A percentile compares a stretch with the other conserved stretches of the same genome.
Evolutionary conservation across 2,888 invertebrate species (phyloP).

Genomic region (Osmoderma eremita): DNA sequence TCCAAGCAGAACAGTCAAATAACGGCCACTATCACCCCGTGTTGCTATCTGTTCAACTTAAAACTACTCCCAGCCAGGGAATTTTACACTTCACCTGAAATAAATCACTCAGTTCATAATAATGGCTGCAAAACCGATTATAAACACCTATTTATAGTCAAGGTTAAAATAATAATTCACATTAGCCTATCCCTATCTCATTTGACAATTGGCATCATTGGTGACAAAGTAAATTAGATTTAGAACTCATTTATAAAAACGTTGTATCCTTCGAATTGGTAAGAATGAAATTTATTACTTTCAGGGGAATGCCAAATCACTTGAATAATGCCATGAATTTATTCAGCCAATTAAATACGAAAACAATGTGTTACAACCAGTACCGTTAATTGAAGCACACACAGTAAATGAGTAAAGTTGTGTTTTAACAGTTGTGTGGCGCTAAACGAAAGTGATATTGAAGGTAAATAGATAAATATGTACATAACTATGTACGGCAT

Average conservation of each 20-base stretch:
- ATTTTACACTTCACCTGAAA: too few species aligned
- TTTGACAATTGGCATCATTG: conserved; percentile 28
- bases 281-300: conserved; percentile 23
- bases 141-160: conserved; percentile 16
- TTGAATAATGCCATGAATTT: conserved; percentile 6
- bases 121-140: not conserved
- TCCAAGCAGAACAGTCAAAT: too few species aligned
- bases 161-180: conserved; percentile 21
- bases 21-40: too few species aligned
- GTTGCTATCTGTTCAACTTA: too few species aligned
- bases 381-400: conserved; percentile 12
- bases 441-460: conserved; percentile 30
- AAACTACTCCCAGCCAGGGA: too few species aligned
- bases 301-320: conserved; percentile 16
- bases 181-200: conserved; percentile 9
- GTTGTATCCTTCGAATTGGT: conserved; percentile 6
- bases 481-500: not conserved
- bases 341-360: not conserved
- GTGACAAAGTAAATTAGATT: conserved; percentile 24
- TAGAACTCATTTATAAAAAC: conserved; percentile 22
- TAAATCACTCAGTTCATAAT: too few species aligned
- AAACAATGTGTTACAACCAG: conserved; percentile 12
- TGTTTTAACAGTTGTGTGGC: conserved; percentile 4
- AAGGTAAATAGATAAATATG: not conserved
- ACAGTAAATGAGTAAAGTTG: conserved; percentile 8